Conservation (phyloP, 2,113 vertebrate species). For the Lagopus leucura region DNA sequence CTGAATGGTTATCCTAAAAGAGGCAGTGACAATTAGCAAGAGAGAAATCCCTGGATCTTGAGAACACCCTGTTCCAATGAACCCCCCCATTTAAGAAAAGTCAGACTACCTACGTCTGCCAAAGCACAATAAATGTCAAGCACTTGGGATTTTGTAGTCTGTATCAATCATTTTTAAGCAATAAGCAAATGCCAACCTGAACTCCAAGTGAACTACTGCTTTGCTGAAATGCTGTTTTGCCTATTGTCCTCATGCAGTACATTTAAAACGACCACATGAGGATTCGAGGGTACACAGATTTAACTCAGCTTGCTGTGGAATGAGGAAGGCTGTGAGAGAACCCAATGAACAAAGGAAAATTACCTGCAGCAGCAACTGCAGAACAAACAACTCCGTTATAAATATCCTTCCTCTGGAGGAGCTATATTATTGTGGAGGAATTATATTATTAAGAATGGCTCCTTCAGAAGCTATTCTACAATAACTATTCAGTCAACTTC, state of each 20-base stretch:
- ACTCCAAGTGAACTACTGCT: slow-evolving; percentile 33
- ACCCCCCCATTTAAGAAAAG: not conserved
- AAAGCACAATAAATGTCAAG: not conserved
- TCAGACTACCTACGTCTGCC: not conserved
- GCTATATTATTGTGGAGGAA: not conserved
- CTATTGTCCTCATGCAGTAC: not conserved
- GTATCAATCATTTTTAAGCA: not conserved
- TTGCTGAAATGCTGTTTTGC: not conserved
- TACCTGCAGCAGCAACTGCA: slow-evolving; percentile 4
- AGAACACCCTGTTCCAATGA: not conserved
- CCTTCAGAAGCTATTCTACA: slow-evolving; percentile 26
- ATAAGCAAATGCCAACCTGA: slow-evolving; percentile 14
- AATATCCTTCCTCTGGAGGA: slow-evolving; percentile 45
- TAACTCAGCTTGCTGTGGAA: not conserved
- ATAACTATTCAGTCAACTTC: slow-evolving; percentile 58
- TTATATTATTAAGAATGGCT: slow-evolving; percentile 32
- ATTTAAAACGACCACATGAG: not conserved
- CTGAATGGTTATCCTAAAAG: not conserved
- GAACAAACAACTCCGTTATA: slow-evolving; percentile 19
- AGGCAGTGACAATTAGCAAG: not conserved
- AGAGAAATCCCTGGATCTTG: not conserved
- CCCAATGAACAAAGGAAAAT: slow-evolving; percentile 43
- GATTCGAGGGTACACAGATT: not conserved
- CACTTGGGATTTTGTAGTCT: not conserved
- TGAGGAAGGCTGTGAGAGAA: slow-evolving; percentile 17